Base-by-base conservation (phyloP, 2,797 vertebrate species). In the Chloroceryle inda region DNA sequence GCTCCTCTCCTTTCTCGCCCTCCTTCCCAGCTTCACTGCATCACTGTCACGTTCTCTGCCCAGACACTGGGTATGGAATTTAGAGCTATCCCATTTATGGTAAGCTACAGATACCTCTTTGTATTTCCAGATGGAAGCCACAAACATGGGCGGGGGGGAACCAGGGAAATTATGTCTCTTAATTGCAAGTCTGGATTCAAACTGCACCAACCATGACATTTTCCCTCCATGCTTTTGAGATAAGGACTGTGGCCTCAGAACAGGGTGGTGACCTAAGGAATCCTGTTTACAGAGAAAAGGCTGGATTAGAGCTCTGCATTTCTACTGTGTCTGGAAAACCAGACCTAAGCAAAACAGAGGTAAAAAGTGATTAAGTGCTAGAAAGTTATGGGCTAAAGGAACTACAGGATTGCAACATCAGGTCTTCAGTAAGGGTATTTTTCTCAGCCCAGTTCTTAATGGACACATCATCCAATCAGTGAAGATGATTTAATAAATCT, bases 301-400 rank as follows among this genome's bases (percentile, higher is more conserved):
- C 23, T 13, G 5, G 75, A 95, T 89, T 53, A 72, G 38, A 97
- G 26, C 42, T 59, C 42, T 61, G 52, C 71, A 69, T 69, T 79
- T 77, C 45, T 77, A 67, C n/a, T 13, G 27, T 63, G 26, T 55
- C 77, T 78, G 80, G 40, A 94, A 90, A 89, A 91, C 13, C 40
- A 94, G 82, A 89, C 88, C 79, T 91, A 88, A 73, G 47, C 27
- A 86, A 96, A 90, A 85, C 31, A 58, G 85, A 92, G 63, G 58
- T 55, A 91, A 71, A 93, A 42, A n/a, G 37, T 77, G 56, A 82
- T 85, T 59, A 91, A 74, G 40, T 76, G 89, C 95, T 82, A 89
- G 91, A 47, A 95, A 78, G 77, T 85, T 85, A 93, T 7, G 9
- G 52, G 89, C 75, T 93, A 80, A 59, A 87, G 87, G 88, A 95